Evolutionary conservation across 2,797 vertebrate species (phyloP).

Genomic region (Sebastiscus albofasciatus): DNA sequence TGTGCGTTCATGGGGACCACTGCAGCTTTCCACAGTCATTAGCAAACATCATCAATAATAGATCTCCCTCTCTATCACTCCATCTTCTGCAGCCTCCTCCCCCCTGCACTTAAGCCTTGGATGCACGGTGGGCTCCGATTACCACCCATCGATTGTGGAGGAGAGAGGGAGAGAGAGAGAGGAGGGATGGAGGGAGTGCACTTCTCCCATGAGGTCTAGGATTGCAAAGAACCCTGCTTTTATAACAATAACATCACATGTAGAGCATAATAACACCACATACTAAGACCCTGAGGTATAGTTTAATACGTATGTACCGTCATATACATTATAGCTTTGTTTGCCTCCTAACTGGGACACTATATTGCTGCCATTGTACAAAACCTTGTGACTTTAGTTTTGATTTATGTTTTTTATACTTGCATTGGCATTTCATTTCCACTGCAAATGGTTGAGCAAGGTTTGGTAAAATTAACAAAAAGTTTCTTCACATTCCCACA

Average conservation of each 20-base stretch:
- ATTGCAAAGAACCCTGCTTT: slow-evolving; percentile 40
- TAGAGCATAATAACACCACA: slow-evolving; percentile 28
- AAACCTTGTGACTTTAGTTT: neutral
- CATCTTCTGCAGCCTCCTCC: slow-evolving; percentile 68
- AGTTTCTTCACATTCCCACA: neutral
- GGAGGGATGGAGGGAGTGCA: neutral
- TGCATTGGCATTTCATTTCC: neutral
- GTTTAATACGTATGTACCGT: neutral
- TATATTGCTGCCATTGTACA: neutral
- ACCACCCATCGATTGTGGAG: slow-evolving; percentile 77
- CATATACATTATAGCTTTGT: neutral
- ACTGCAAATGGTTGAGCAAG: neutral
- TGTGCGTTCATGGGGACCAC: slow-evolving; percentile 57
- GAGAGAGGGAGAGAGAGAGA: slow-evolving; percentile 41
- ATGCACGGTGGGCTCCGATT: slow-evolving; percentile 77
- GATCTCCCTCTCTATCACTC: slow-evolving; percentile 77
- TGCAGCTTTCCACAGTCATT: slow-evolving; percentile 83
- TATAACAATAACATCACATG: slow-evolving; percentile 66
- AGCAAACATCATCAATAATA: slow-evolving; percentile 87
- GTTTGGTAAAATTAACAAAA: neutral
- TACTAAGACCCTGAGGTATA: slow-evolving; percentile 19
- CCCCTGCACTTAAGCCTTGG: slow-evolving; percentile 79
- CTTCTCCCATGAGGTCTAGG: slow-evolving; percentile 37
- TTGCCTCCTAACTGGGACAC: slow-evolving; percentile 1
- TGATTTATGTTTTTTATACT: neutral